Evolutionary conservation across 2,113 vertebrate species (phyloP).

Genomic region (Pterocles orientalis): DNA sequence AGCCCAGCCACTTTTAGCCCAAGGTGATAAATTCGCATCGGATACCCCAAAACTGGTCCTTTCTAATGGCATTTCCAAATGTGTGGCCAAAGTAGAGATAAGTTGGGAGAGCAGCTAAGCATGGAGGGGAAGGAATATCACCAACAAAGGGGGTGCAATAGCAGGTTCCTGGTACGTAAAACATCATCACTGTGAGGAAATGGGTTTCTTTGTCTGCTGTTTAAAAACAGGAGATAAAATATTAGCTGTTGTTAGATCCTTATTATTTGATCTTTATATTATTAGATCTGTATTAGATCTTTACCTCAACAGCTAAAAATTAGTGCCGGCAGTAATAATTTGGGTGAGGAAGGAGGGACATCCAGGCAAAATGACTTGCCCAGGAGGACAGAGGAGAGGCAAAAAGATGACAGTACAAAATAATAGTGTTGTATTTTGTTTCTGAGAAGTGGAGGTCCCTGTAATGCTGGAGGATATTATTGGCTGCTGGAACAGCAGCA

Average conservation of each 20-base stretch:
- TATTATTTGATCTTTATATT: neutral
- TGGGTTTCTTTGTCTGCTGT: neutral
- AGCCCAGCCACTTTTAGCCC: neutral
- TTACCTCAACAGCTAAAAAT: neutral
- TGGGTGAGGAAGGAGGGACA: neutral
- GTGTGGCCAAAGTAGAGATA: neutral
- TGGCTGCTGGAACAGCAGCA: neutral
- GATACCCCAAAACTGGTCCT: neutral
- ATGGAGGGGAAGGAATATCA: neutral
- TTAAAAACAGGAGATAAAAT: neutral
- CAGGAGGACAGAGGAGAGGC: neutral
- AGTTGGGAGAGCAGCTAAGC: neutral
- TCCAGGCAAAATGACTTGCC: rapidly evolving
- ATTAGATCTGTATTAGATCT: neutral
- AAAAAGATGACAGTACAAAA: neutral
- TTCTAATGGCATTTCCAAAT: neutral
- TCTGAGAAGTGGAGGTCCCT: neutral
- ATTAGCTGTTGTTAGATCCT: neutral
- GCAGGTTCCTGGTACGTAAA: neutral
- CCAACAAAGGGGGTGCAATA: neutral
- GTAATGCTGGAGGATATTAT: neutral
- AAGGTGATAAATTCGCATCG: neutral
- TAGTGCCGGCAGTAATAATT: neutral
- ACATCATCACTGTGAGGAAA: neutral
- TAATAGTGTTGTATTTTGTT: neutral